Evolutionary conservation across 2,113 vertebrate species (phyloP).

Genomic region (Microcebus griseorufus): DNA sequence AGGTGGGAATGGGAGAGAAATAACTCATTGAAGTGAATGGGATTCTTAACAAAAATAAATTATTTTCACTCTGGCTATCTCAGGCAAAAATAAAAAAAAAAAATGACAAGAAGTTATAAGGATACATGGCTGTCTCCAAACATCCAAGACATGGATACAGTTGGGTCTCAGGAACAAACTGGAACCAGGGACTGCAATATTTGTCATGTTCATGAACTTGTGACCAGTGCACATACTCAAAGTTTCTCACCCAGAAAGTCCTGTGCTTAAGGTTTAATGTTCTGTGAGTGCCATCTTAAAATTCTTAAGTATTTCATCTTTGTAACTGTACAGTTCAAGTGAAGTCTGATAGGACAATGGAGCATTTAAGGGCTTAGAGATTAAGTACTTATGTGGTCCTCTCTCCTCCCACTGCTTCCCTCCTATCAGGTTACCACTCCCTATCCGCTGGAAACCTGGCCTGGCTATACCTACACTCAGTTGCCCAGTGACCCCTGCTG

Average conservation of each 20-base stretch:
- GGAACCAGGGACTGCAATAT: not conserved
- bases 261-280: not conserved
- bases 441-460: too few species aligned
- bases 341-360: not conserved
- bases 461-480: not conserved
- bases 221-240: not conserved
- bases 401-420: too few species aligned
- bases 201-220: not conserved
- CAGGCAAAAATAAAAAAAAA: not conserved
- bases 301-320: not conserved
- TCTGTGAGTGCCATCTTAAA: not conserved
- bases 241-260: not conserved
- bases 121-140: not conserved
- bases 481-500: not conserved
- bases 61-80: not conserved
- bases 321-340: not conserved
- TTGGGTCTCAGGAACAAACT: not conserved
- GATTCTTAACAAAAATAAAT: not conserved
- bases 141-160: not conserved
- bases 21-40: not conserved
- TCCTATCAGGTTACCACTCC: too few species aligned
- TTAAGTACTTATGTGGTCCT: accelerated
- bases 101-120: not conserved
- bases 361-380: not conserved
- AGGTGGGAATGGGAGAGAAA: not conserved